Evolutionary conservation across 23 tunicate genomes (phyloP).

Genomic region (Phallusia fumigata): DNA sequence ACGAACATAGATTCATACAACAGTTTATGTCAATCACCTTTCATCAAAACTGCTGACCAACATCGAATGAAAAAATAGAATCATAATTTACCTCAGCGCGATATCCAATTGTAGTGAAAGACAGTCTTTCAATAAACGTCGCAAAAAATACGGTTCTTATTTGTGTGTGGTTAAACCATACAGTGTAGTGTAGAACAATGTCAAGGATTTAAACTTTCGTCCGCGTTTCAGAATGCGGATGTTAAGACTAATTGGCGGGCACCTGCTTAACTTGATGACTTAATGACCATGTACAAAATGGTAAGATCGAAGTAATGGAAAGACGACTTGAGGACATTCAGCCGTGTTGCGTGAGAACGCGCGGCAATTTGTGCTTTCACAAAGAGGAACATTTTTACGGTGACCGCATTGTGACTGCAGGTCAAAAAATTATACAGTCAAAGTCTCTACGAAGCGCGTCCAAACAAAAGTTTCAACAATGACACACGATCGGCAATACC

Average conservation of each 20-base stretch:
- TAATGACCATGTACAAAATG: constrained; percentile 11
- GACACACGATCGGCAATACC: too few relatives aligned
- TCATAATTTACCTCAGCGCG: too few relatives aligned
- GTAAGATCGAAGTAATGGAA: constrained; percentile 9
- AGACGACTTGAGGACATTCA: constrained; percentile 10
- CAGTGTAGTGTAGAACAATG: background rate
- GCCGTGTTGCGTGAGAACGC: constrained; percentile 1
- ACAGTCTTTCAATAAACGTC: too few relatives aligned
- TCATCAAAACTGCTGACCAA: too few relatives aligned
- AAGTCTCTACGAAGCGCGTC: too few relatives aligned
- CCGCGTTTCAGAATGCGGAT: constrained; percentile 12
- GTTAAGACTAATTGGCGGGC: constrained; percentile 14
- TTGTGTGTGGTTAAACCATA: too few relatives aligned
- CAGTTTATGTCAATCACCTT: too few relatives aligned
- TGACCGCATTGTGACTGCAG: background rate
- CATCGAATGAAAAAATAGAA: too few relatives aligned
- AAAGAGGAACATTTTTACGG: background rate
- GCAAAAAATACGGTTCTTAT: too few relatives aligned
- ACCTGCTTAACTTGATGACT: constrained; percentile 13
- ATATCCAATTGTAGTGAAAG: too few relatives aligned
- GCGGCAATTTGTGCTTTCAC: background rate
- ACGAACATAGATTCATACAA: background rate
- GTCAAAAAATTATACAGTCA: too few relatives aligned
- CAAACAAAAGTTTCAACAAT: too few relatives aligned
- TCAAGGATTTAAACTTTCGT: constrained; percentile 1